These are phyloP conservation scores for Prochilodus magdalenae DNA, from an alignment of 2,113 vertebrate genomes.

Conservation along the genomic window DNA sequence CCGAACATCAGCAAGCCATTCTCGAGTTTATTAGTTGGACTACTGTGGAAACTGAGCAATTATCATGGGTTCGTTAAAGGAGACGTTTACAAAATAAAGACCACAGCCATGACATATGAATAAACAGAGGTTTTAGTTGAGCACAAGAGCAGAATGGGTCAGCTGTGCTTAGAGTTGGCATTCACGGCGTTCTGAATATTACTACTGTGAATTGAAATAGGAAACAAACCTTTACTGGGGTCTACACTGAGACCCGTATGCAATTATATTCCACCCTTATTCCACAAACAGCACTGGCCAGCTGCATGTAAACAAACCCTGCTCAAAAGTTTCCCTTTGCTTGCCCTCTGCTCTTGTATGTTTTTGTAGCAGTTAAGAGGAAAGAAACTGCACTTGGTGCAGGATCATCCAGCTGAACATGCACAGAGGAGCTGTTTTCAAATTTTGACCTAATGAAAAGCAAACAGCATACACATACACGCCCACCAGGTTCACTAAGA, in stretches of 20 bases:
- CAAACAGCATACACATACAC: slow-evolving; percentile 47
- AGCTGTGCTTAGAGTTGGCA: slow-evolving; percentile 8
- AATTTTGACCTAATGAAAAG: slow-evolving; percentile 61
- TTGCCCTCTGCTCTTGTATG: slow-evolving; percentile 37
- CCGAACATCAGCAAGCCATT: slow-evolving; percentile 9
- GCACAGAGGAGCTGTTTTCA: slow-evolving; percentile 59
- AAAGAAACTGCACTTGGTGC: slow-evolving; percentile 39
- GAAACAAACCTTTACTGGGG: background rate
- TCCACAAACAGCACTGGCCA: slow-evolving; percentile 36
- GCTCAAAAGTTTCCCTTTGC: slow-evolving; percentile 30
- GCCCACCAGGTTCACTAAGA: slow-evolving; percentile 13
- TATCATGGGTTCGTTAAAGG: slow-evolving; percentile 40
- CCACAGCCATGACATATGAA: slow-evolving; percentile 17
- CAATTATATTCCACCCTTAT: background rate
- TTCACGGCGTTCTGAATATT: slow-evolving; percentile 19
- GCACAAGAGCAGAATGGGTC: slow-evolving; percentile 24
- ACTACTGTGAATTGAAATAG: background rate
- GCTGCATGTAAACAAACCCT: slow-evolving; percentile 37
- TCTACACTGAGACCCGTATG: background rate
- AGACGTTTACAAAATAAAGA: slow-evolving; percentile 18
- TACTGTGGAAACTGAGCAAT: slow-evolving; percentile 37
- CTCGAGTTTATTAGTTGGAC: slow-evolving; percentile 10
- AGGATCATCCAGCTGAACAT: slow-evolving; percentile 60
- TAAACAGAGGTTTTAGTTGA: background rate
- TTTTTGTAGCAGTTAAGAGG: slow-evolving; percentile 39